Base-by-base conservation (phyloP, 2,797 vertebrate species). In the Cyclura pinguis region DNA sequence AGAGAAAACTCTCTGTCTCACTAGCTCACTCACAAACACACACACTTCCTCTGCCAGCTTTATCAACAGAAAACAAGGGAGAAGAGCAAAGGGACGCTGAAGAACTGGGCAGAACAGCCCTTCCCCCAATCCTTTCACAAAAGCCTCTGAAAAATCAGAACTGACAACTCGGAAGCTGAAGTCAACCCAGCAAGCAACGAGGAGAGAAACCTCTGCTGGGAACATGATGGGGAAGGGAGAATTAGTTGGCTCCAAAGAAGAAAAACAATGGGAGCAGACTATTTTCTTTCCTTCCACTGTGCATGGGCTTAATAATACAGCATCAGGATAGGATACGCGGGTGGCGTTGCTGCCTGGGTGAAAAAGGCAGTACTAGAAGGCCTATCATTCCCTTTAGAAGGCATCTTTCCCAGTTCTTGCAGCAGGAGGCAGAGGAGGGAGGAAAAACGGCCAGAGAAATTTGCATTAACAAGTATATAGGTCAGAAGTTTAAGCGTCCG, bases 131-230 rank as follows among this genome's bases (percentile, higher is more conserved):
- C 67, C 88, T 78, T 47, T 47, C 89, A 85, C 64, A 89, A 86
- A 82, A 89, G 87, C 87, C 80, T 89, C 35, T 86, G 87, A 81
- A 91, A 91, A 89, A 91, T 91, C 76, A 85, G 88, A 91, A 80
- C 88, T 91, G 90, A 91, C 90, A 91, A 88, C 59, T 91, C 35
- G 13, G 89, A 88, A 87, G 80, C 80, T 90, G 59, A 84, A 84
- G 59, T 91, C 90, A 88, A 50, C 82, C 72, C 82, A 52, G 73
- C 38, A 13, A 89, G 32, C 55, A 50, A 24, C 4, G 20, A 42
- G 67, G 80, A 64, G 42, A 59, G 80, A 77, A 87, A 69, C 50
- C 90, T 78, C 80, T 55, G 59, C 42, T 87, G 85, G 55, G 38
- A 83, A 76, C 8, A 12, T 2, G 18, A 12, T 2, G 18, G 87